Percentiles rank a stretch among this genome's conserved stretches.
These are phyloP conservation scores for Drosophila aff. DNA, from an alignment of 1,140 invertebrate species.

Conservation along the genomic window DNA sequence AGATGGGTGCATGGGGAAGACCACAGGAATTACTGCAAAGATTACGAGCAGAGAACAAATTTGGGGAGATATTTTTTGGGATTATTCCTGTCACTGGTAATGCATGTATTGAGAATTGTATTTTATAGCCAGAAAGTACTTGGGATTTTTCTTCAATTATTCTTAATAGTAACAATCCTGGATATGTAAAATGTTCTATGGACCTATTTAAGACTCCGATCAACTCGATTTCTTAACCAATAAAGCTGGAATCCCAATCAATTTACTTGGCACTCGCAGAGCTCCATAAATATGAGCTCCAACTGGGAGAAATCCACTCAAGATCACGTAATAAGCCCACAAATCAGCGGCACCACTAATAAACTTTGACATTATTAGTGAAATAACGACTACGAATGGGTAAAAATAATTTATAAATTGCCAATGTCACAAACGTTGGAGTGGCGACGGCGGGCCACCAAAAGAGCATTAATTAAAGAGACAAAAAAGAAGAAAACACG, in stretches of 20 bases:
- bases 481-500: constrained; percentile 26
- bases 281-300: constrained; percentile 52
- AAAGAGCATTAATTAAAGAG: constrained; percentile 68
- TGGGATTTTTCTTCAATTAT: not conserved
- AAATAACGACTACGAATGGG: constrained; percentile 51
- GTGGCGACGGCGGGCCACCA: constrained; percentile 45
- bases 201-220: constrained; percentile 8
- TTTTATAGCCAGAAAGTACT: not conserved
- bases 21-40: constrained; percentile 33
- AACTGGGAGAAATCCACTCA: constrained; percentile 40
- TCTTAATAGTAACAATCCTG: not conserved
- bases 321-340: constrained; percentile 61
- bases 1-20: not conserved
- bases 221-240: not conserved
- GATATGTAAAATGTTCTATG: not conserved
- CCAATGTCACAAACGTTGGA: constrained; percentile 63
- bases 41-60: constrained; percentile 27
- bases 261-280: constrained; percentile 31
- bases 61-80: not conserved
- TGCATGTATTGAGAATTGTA: no score
- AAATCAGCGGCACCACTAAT: constrained; percentile 63
- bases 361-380: constrained; percentile 70
- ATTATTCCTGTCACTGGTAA: not conserved
- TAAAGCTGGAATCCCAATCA: constrained; percentile 4
- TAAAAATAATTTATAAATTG: constrained; percentile 69